phyloP scores from a whole-genome alignment of 2,113 vertebrate genomes.

The Copsychus sechellarum region DNA sequence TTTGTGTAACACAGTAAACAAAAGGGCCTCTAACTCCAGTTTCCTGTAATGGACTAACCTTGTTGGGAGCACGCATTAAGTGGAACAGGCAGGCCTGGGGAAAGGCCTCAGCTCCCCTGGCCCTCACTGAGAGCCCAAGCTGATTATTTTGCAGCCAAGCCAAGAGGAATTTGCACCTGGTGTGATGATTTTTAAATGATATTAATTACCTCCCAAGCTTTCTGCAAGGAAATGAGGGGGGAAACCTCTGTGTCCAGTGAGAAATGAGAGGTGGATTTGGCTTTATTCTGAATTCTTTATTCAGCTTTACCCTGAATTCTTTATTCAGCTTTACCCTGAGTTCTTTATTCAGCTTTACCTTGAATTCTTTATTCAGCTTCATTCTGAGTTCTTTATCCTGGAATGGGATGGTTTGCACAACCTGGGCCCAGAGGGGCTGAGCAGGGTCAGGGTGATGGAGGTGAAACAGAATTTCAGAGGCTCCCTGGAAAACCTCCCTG shows the following conservation, averaged over 20 bases:
- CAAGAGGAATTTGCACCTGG: not conserved
- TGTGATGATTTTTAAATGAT: not conserved
- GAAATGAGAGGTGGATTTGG: not conserved
- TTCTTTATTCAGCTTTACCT: not conserved
- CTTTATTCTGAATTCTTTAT: not conserved
- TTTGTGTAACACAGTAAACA: conserved; percentile 67
- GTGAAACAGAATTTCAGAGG: not conserved
- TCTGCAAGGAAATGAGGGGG: not conserved
- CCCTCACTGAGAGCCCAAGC: not conserved
- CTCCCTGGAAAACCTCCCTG: not conserved
- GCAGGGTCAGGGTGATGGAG: not conserved
- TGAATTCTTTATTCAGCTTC: too few species aligned
- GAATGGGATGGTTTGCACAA: fast-evolving
- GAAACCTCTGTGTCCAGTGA: fast-evolving
- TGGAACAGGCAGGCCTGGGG: not conserved
- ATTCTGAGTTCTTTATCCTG: not conserved
- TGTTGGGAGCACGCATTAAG: conserved; percentile 36
- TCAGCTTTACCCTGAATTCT: too few species aligned
- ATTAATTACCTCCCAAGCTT: not conserved
- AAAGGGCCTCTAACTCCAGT: not conserved
- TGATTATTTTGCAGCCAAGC: not conserved
- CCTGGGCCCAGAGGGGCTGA: not conserved
- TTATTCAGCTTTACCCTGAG: too few species aligned
- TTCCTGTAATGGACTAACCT: conserved; percentile 25
- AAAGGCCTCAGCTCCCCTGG: not conserved